A percentile compares a stretch with the other conserved stretches of the same genome.
phyloP scores from a whole-genome alignment of 2,113 vertebrate genomes.

The Pangasianodon hypophthalmus region DNA sequence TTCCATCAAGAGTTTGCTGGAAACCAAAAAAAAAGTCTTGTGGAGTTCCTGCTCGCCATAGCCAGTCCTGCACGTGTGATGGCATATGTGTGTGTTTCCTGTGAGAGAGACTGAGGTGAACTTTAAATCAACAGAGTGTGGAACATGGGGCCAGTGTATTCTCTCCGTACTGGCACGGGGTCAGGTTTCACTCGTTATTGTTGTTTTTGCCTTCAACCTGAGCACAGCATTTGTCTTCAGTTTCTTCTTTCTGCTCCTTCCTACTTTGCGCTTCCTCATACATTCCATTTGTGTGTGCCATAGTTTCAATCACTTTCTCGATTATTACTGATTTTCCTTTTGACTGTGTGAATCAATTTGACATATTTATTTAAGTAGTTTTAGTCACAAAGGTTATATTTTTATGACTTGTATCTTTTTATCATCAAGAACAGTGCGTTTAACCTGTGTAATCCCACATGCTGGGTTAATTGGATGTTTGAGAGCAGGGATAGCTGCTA shows the following conservation, averaged over 20 bases:
- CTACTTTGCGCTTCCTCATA: slow-evolving; percentile 60
- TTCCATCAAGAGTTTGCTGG: slow-evolving; percentile 51
- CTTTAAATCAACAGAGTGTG: neutral
- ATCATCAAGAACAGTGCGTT: slow-evolving; percentile 57
- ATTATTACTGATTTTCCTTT: slow-evolving; percentile 29
- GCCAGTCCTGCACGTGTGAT: neutral
- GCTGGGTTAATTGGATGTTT: slow-evolving; percentile 42
- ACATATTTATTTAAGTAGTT: slow-evolving; percentile 74
- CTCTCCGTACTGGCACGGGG: neutral
- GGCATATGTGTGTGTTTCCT: neutral
- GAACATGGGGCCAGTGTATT: neutral
- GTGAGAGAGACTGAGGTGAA: neutral
- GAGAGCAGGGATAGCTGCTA: slow-evolving; percentile 19
- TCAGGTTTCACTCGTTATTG: neutral
- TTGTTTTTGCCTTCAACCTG: neutral
- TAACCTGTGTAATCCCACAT: slow-evolving; percentile 52
- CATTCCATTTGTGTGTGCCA: slow-evolving; percentile 73
- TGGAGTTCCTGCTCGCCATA: neutral
- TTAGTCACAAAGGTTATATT: slow-evolving; percentile 69
- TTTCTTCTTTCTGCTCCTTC: slow-evolving; percentile 27
- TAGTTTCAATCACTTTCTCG: slow-evolving; percentile 57
- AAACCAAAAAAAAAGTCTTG: slow-evolving; percentile 67
- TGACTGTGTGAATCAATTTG: slow-evolving; percentile 58
- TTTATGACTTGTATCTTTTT: slow-evolving; percentile 62
- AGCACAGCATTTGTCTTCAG: neutral